Evolutionary conservation across 2,797 vertebrate species (phyloP), one percentile per base, ranked within the genome.

Genomic region (Champsocephalus esox): DNA sequence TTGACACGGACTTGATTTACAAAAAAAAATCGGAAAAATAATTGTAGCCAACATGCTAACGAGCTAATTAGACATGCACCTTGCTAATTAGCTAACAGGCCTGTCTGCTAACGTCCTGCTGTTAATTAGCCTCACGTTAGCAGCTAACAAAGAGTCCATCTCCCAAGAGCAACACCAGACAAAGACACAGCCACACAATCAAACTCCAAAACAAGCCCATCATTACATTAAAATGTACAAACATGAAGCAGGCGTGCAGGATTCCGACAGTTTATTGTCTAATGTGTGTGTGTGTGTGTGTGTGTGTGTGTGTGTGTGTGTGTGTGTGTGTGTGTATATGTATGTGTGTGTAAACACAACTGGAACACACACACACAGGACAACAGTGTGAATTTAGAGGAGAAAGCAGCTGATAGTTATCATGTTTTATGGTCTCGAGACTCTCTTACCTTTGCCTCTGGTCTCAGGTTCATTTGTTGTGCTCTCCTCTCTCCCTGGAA

Each of bases 91-190:
- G 87, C 85, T 85, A 75, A 62, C 77, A 75, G 66, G 82, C 7
- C 1, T 8, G 34, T 38, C 34, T 38, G 34, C 34, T 38, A 8
- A 38, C 34, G 34, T 38, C 34, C 5, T 38, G 34, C 8, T 38
- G 34, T 38, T 38, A 8, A 7, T 38, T 38, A 38, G 34, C 34
- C 7, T 38, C 5, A 38, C 34, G 34, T 38, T 38, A 38, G 2
- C 80, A 63, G 92, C 88, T 89, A 93, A 93, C 92, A 93, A 93
- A 92, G 92, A 89, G 69, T 89, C 81, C 82, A 50, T 60, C 67
- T 28, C 52, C 28, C 54, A 7, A 32, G 41, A 57, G 45, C 55
- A 56, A 38, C 41, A 17, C 9, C 13, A 2, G 1, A 7, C 52
- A 12, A n/a, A 34, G 3, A 32, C 5, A 52, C 9, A 34, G 11